These are phyloP conservation scores for Corvus hawaiiensis DNA, from an alignment of 2,113 vertebrate species.

Conservation along the genomic window DNA sequence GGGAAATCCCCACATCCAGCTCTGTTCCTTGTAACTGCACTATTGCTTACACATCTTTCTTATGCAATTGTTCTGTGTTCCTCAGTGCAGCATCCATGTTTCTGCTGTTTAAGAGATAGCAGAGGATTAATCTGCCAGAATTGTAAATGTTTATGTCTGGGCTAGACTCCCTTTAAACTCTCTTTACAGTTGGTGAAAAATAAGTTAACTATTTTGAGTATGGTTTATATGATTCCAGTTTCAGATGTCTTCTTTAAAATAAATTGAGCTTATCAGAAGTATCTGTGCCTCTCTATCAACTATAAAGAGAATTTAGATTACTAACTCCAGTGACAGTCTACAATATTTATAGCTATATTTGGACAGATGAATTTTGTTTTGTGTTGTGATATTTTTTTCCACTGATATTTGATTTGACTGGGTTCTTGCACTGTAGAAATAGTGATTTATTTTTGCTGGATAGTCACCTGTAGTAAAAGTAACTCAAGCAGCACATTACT, in stretches of 20 bases:
- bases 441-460: not conserved
- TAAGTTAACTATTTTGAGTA: not conserved
- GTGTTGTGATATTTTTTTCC: not conserved
- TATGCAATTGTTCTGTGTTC: not conserved
- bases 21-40: not conserved
- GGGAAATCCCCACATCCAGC: not conserved
- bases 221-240: not conserved
- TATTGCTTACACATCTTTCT: not conserved
- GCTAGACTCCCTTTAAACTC: not conserved
- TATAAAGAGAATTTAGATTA: not conserved
- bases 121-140: not conserved
- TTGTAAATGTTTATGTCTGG: not conserved
- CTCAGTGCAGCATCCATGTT: not conserved
- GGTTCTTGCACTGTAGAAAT: not conserved
- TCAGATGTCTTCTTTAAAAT: not conserved
- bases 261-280: not conserved
- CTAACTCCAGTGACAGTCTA: not conserved
- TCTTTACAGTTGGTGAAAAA: not conserved
- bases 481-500: not conserved
- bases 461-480: not conserved
- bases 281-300: not conserved
- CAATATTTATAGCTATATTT: not conserved
- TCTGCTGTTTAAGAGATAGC: not conserved
- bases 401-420: not conserved
- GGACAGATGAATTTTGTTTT: not conserved